phyloP scores from a whole-genome alignment of 2,113 vertebrate genomes.

The Lampris incognitus region DNA sequence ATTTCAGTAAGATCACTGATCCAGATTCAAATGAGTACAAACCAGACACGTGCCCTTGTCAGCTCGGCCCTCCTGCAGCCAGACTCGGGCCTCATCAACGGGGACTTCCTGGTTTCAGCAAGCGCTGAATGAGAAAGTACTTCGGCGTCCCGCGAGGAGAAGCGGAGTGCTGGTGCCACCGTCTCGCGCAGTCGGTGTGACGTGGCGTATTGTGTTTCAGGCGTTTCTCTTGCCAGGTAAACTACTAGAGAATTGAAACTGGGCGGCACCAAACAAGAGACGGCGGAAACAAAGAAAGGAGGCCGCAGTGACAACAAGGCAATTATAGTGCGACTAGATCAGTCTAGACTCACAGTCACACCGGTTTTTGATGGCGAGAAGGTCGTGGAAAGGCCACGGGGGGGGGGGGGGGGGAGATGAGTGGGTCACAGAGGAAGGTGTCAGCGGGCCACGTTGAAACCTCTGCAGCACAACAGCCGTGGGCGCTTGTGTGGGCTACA shows the following conservation, averaged over 20 bases:
- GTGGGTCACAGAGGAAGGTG: conserved; percentile 11
- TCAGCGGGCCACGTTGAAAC: too few species aligned
- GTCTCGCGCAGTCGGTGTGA: conserved; percentile 31
- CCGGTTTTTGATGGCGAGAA: background rate
- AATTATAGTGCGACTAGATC: conserved; percentile 22
- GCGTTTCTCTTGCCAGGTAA: conserved; percentile 49
- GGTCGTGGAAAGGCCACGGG: too few species aligned
- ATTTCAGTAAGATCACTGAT: too few species aligned
- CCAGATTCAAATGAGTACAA: conserved; percentile 25
- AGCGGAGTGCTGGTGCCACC: conserved; percentile 47
- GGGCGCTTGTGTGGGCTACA: conserved; percentile 17
- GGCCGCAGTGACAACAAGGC: conserved; percentile 59
- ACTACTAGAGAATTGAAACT: conserved; percentile 63
- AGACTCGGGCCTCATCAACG: conserved; percentile 26
- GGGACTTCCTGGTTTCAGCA: conserved; percentile 71
- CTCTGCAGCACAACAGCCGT: too few species aligned
- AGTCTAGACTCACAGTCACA: conserved; percentile 13
- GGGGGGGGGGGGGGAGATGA: conserved; percentile 8
- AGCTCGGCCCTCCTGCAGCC: conserved; percentile 1
- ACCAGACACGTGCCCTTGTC: background rate
- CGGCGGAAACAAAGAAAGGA: conserved; percentile 70
- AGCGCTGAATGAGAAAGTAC: conserved; percentile 61
- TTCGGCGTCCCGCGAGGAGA: conserved; percentile 34
- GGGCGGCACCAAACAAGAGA: conserved; percentile 43
- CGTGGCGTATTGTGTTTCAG: conserved; percentile 43